Evolutionary conservation across 2,888 invertebrate genomes (phyloP).

Genomic region (Nomada hirtipes): DNA sequence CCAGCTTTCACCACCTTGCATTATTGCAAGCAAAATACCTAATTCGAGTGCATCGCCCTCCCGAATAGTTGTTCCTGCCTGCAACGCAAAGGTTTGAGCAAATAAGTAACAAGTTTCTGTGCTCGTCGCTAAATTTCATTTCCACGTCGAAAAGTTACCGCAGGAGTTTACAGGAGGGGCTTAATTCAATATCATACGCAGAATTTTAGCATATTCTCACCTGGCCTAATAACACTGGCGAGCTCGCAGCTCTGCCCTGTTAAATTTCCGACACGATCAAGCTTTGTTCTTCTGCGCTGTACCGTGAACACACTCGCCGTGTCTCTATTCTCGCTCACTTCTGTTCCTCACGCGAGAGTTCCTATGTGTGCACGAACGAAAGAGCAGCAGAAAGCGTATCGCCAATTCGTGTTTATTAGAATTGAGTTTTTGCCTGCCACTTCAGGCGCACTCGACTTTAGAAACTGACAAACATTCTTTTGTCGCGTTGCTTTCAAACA

Average conservation of each 20-base stretch:
- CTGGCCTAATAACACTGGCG: constrained; percentile 9
- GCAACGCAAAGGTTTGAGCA: constrained; percentile 34
- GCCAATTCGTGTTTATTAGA: constrained; percentile 45
- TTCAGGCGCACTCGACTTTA: constrained; percentile 32
- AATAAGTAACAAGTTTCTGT: constrained; percentile 47
- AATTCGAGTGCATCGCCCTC: constrained; percentile 12
- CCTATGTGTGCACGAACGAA: neutral
- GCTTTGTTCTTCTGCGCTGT: constrained; percentile 18
- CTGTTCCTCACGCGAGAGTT: neutral
- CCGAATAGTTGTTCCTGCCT: constrained; percentile 19
- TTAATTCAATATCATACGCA: constrained; percentile 54
- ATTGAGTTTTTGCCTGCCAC: constrained; percentile 15
- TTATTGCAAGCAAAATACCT: neutral
- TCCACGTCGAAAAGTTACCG: constrained; percentile 42
- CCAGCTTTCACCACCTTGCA: too few species aligned
- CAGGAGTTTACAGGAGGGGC: constrained; percentile 14
- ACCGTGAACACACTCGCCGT: neutral
- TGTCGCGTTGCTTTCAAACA: neutral
- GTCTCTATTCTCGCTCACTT: neutral
- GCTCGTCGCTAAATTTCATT: constrained; percentile 50
- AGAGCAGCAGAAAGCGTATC: neutral
- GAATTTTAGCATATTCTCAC: constrained; percentile 41
- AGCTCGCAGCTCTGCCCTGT: neutral
- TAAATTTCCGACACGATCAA: constrained; percentile 36
- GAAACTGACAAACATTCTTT: constrained; percentile 44